Base-by-base conservation (phyloP, 2,113 vertebrate species). In the Nerophis lumbriciformis region DNA sequence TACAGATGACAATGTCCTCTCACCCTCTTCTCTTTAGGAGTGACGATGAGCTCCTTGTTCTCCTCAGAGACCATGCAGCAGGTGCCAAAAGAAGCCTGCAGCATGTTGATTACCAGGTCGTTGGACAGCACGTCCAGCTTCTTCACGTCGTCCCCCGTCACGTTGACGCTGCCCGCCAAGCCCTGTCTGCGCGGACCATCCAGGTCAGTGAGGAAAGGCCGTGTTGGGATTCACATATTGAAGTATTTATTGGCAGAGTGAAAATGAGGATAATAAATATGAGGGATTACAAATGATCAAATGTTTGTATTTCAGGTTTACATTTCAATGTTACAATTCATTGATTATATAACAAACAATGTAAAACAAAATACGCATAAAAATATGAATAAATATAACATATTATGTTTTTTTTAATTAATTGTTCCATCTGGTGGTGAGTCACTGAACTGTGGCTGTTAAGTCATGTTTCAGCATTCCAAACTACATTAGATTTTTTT, bases 121-220 rank as follows among this genome's bases (percentile, higher is more conserved):
- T 96, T 98, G 49, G 97, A 98, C 45, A 99, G 76, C 6, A 98
- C 90, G 1, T 98, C 96, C 88, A 99, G 84, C 77, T 99, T 98
- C 89, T 99, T 99, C 87, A 94, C 93, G 1, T 99, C 93, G 0
- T 97, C 96, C 0, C 96, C 97, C 0, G 97, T 99, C 84, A 96
- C 94, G 0, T 98, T 99, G 68, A 95, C 89, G 0, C 89, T 90
- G 14, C 96, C 96, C 0, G 94, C 92, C 38, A 99, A 79, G 47
- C 95, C 96, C 44, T 92, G 97, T 83, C 96, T 99, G 62, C 13
- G 53, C 0, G 42, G 28, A 28, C 28, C 15, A 61, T 28, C 21
- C 19, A 38, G 9, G 52, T 3, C 28, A 28, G 28, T 28, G 28
- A 28, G 28, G 28, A 28, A 28, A 28, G 28, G 28, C 28, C 28